Evolutionary conservation across 2,888 invertebrate genomes (phyloP).

Genomic region (Drosophila neutralis): DNA sequence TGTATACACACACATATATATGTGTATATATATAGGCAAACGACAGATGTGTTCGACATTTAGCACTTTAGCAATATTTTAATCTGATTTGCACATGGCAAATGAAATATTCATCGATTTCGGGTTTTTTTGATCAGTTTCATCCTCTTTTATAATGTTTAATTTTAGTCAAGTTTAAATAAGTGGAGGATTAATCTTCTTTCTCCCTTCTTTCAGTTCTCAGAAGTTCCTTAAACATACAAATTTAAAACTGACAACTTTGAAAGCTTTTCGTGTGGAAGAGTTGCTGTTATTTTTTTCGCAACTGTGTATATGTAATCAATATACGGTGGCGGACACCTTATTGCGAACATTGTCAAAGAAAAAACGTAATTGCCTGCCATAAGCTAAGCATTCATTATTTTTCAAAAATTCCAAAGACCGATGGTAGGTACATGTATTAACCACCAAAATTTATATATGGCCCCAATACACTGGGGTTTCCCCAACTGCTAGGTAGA

Average conservation of each 20-base stretch:
- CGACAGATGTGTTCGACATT: conserved; percentile 39
- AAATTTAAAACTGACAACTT: background rate
- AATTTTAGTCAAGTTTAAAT: background rate
- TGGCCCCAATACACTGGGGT: too few species aligned
- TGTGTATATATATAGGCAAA: background rate
- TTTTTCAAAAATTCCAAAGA: too few species aligned
- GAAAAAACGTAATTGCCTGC: too few species aligned
- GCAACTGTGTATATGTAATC: background rate
- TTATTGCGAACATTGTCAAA: too few species aligned
- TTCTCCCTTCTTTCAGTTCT: background rate
- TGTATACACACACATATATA: background rate
- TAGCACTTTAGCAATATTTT: conserved; percentile 55
- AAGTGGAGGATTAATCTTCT: background rate
- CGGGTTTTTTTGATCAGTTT: background rate
- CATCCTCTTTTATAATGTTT: background rate
- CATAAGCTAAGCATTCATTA: too few species aligned
- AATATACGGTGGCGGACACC: too few species aligned
- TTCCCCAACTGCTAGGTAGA: too few species aligned
- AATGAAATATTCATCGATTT: conserved; percentile 45
- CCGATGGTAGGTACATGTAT: too few species aligned
- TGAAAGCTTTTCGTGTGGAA: background rate
- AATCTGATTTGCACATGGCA: conserved; percentile 57
- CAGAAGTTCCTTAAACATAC: too few species aligned
- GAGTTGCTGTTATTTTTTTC: background rate
- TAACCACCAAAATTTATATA: too few species aligned